Evolutionary conservation across 2,113 vertebrate genomes (phyloP).

Genomic region (Mugil cephalus): DNA sequence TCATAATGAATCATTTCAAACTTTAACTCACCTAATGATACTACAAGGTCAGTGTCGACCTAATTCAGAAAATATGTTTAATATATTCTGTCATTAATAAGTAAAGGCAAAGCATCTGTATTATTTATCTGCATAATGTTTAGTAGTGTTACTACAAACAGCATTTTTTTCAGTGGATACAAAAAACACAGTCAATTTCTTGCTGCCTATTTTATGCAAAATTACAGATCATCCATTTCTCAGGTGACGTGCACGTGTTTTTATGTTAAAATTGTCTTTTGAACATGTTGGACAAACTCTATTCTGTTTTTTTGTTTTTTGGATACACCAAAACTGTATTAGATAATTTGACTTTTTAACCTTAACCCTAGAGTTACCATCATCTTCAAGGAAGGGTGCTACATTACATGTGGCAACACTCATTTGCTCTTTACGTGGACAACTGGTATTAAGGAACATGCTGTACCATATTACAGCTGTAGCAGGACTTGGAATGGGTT

Average conservation of each 20-base stretch:
- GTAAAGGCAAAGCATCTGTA: too few species aligned
- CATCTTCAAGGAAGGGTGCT: neutral
- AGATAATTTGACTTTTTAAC: slow-evolving; percentile 20
- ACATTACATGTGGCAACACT: slow-evolving; percentile 4
- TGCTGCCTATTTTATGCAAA: too few species aligned
- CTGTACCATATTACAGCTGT: too few species aligned
- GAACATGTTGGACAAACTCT: neutral
- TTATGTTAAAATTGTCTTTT: neutral
- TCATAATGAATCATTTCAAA: too few species aligned
- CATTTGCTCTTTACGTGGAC: slow-evolving; percentile 29
- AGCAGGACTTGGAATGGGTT: neutral
- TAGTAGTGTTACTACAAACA: too few species aligned
- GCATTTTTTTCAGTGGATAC: too few species aligned
- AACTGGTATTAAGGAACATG: slow-evolving; percentile 11
- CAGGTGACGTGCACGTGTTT: neutral
- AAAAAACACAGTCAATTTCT: too few species aligned
- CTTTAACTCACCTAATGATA: too few species aligned
- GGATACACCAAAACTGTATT: neutral
- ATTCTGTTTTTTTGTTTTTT: neutral
- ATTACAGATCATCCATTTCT: neutral
- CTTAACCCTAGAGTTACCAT: neutral
- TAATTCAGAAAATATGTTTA: too few species aligned
- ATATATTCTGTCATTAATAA: too few species aligned
- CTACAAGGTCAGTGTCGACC: too few species aligned
- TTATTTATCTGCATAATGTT: too few species aligned